These are phyloP conservation scores for Oplegnathus fasciatus DNA, from an alignment of 2,113 vertebrate genomes.

Conservation along the genomic window DNA sequence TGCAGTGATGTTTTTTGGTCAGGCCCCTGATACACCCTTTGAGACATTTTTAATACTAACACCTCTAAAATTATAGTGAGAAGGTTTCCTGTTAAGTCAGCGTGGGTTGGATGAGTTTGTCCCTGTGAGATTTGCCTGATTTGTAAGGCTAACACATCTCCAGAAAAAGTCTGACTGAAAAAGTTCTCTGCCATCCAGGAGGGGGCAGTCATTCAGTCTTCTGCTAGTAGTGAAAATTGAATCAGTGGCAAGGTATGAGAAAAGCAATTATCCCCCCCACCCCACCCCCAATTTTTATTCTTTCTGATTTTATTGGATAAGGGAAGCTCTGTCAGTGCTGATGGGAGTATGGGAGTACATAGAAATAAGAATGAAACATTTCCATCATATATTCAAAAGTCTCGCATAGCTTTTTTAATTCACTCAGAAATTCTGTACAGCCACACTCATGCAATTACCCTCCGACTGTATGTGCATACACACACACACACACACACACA, in stretches of 20 bases:
- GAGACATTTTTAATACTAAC: background rate
- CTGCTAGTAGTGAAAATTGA: background rate
- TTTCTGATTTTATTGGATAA: conserved; percentile 39
- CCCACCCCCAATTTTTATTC: conserved; percentile 17
- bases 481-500: conserved; percentile 6
- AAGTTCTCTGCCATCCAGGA: conserved; percentile 54
- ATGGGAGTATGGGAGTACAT: conserved; percentile 59
- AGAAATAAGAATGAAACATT: conserved; percentile 51
- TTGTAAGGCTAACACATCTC: background rate
- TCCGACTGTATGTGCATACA: conserved; percentile 23
- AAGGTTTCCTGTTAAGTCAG: background rate
- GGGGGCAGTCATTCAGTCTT: conserved; percentile 64
- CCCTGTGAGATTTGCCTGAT: background rate
- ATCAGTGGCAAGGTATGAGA: background rate
- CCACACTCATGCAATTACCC: conserved; percentile 44
- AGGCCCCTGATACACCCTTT: background rate
- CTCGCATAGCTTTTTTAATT: conserved; percentile 68
- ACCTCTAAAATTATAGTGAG: background rate
- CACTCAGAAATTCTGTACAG: conserved; percentile 73
- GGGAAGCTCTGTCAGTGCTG: conserved; percentile 68
- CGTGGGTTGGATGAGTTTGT: background rate
- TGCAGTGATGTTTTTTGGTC: background rate
- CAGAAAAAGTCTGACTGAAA: conserved; percentile 36
- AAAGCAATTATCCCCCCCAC: background rate
- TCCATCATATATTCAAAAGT: conserved; percentile 58